phyloP scores from a whole-genome alignment of 1,140 invertebrate genomes.

The Drosophila murphyi region DNA sequence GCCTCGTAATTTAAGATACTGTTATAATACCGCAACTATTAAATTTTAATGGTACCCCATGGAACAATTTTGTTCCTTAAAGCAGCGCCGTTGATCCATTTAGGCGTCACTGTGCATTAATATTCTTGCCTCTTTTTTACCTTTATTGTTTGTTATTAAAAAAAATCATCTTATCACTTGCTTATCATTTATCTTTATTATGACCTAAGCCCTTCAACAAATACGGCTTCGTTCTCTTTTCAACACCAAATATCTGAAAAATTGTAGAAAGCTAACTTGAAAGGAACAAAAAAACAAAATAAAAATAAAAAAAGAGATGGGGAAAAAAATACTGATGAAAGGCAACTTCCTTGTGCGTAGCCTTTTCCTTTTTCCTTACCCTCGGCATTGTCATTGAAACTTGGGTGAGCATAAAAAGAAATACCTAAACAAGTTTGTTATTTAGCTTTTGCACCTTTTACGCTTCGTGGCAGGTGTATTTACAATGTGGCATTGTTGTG shows the following conservation, averaged over 20 bases:
- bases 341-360: slow-evolving; percentile 75
- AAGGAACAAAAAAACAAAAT: slow-evolving; percentile 9
- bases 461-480: slow-evolving; percentile 42
- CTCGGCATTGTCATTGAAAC: slow-evolving; percentile 70
- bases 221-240: slow-evolving; percentile 80
- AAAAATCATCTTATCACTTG: slow-evolving; percentile 73
- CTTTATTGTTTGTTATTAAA: slow-evolving; percentile 60
- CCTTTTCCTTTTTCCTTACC: slow-evolving; percentile 55
- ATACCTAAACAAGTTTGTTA: slow-evolving; percentile 76
- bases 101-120: slow-evolving; percentile 6
- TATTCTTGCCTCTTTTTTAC: slow-evolving; percentile 13
- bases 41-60: not conserved
- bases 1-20: too few relatives aligned
- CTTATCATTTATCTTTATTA: slow-evolving; percentile 83
- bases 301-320: slow-evolving; percentile 38
- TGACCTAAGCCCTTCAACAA: slow-evolving; percentile 77
- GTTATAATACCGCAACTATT: not conserved
- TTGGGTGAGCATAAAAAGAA: slow-evolving; percentile 51
- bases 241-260: slow-evolving; percentile 56
- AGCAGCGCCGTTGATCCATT: not conserved
- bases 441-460: slow-evolving; percentile 75
- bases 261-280: slow-evolving; percentile 26
- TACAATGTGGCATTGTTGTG: slow-evolving; percentile 53
- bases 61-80: slow-evolving; percentile 23
- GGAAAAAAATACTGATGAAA: slow-evolving; percentile 66